These are phyloP conservation scores for Itoplectis maculator DNA, from an alignment of 2,888 invertebrate species.

Conservation along the genomic window DNA sequence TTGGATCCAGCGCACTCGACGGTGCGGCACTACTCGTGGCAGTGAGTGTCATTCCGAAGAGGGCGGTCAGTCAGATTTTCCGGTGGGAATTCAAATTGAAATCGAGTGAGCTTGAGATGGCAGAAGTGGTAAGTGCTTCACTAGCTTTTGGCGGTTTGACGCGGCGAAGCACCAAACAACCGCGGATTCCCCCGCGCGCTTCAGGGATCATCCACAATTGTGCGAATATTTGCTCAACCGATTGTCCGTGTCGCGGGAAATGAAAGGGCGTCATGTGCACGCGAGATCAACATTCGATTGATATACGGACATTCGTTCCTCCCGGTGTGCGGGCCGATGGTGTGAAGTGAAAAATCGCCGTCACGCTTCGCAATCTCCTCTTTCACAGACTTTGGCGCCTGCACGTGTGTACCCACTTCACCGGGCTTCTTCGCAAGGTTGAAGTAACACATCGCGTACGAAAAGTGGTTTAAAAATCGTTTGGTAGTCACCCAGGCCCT, in stretches of 20 bases:
- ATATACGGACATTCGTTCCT: conserved; percentile 57
- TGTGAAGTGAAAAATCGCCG: conserved; percentile 58
- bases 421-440: conserved; percentile 62
- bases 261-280: conserved; percentile 27
- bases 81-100: conserved; percentile 7
- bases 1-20: conserved; percentile 4
- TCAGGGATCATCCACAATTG: conserved; percentile 24
- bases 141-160: conserved; percentile 4
- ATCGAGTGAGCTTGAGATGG: conserved; percentile 20
- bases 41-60: background rate
- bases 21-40: background rate
- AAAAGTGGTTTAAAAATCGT: conserved; percentile 63
- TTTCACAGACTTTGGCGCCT: conserved; percentile 26
- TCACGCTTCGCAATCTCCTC: conserved; percentile 47
- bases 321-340: background rate
- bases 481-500: conserved; percentile 56
- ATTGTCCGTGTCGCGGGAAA: conserved; percentile 31
- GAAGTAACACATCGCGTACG: conserved; percentile 72
- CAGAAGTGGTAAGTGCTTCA: conserved; percentile 28
- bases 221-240: conserved; percentile 48
- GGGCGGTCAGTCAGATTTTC: conserved; percentile 15
- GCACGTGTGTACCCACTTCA: conserved; percentile 9
- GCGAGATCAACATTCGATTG: conserved; percentile 40
- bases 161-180: conserved; percentile 11
- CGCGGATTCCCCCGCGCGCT: background rate